phyloP scores from a whole-genome alignment of 2,113 vertebrate species.

The Ochotona princeps region DNA sequence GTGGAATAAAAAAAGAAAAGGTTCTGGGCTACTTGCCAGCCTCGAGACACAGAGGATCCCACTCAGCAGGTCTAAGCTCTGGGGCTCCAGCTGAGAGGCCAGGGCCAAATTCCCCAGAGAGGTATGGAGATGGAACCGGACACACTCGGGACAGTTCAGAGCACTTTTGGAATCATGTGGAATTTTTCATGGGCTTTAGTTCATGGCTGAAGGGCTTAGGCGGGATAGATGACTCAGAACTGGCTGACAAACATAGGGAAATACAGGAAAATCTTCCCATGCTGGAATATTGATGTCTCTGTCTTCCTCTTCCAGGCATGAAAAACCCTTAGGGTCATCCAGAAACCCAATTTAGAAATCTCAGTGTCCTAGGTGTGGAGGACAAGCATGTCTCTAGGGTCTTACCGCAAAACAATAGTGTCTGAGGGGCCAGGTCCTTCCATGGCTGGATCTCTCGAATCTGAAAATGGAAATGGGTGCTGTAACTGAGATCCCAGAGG shows the following conservation, averaged over 20 bases:
- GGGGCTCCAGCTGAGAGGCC: not conserved
- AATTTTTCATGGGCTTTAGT: not conserved
- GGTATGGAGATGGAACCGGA: not conserved
- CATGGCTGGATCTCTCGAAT: not conserved
- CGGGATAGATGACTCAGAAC: not conserved
- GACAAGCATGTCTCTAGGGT: fast-evolving
- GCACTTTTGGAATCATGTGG: not conserved
- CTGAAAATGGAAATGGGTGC: slow-evolving; percentile 41
- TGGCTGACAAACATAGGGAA: not conserved
- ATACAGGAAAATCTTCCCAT: not conserved
- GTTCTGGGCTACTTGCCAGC: not conserved
- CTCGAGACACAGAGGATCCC: not conserved
- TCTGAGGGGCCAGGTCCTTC: slow-evolving; percentile 44
- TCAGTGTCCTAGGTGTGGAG: not conserved
- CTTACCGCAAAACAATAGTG: slow-evolving; percentile 73
- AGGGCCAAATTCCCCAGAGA: not conserved
- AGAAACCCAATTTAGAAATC: not conserved
- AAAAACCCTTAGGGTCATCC: not conserved
- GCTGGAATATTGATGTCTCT: not conserved
- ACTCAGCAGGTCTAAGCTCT: not conserved
- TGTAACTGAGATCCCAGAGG: not conserved
- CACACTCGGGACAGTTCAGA: not conserved
- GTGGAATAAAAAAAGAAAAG: not conserved
- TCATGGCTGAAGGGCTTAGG: not conserved
- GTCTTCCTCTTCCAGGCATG: not conserved